Evolutionary conservation across 2,888 invertebrate species (phyloP).

Genomic region (Hirtodrosophila histrioides): DNA sequence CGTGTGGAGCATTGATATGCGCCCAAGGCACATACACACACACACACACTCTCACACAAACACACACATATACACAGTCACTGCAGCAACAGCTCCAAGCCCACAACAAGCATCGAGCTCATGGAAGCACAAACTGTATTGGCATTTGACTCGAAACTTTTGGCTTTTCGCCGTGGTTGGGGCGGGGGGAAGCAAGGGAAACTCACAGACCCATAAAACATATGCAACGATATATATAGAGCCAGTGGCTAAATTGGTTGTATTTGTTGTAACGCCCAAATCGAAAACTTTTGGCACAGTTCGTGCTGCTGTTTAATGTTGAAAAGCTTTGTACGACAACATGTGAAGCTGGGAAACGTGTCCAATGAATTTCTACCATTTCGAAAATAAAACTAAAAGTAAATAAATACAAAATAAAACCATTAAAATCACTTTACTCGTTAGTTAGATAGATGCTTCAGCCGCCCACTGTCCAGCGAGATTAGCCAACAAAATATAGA

Average conservation of each 20-base stretch:
- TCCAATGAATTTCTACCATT: slow-evolving; percentile 50
- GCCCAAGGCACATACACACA: slow-evolving; percentile 53
- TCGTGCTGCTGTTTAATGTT: slow-evolving; percentile 75
- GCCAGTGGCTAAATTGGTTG: slow-evolving; percentile 41
- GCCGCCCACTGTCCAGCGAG: slow-evolving; percentile 25
- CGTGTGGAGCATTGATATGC: slow-evolving; percentile 73
- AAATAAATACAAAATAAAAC: slow-evolving; percentile 32
- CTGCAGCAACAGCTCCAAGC: slow-evolving; percentile 23
- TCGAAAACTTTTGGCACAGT: slow-evolving; percentile 68
- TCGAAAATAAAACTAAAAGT: slow-evolving; percentile 8
- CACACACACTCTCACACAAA: slow-evolving; percentile 1
- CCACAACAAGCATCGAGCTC: slow-evolving; percentile 55
- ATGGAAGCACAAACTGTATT: slow-evolving; percentile 68
- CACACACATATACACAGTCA: neutral
- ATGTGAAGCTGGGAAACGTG: slow-evolving; percentile 51
- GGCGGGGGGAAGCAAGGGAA: neutral
- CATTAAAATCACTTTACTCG: slow-evolving; percentile 71
- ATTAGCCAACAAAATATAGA: slow-evolving; percentile 27
- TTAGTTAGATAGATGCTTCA: slow-evolving; percentile 44
- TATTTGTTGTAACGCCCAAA: slow-evolving; percentile 63
- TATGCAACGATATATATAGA: slow-evolving; percentile 47
- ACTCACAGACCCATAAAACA: slow-evolving; percentile 49
- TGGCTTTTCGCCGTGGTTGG: slow-evolving; percentile 46
- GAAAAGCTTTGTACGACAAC: slow-evolving; percentile 71
- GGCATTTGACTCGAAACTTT: slow-evolving; percentile 78